Conservation (phyloP, 2,888 invertebrate species). For the Orthosia gracilis region DNA sequence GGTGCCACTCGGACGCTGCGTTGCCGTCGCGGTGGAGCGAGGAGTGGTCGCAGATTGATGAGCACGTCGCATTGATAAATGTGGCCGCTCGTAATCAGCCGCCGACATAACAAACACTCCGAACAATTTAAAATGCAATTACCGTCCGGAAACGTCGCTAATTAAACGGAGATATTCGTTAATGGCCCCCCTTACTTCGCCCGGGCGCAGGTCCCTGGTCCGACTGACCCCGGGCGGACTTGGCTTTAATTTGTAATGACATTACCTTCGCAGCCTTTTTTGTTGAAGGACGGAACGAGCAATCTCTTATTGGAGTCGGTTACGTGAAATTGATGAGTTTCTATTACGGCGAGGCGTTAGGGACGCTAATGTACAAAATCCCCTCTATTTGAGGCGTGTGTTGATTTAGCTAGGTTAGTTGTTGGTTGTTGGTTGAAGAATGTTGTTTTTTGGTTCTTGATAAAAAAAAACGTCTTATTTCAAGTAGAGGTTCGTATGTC, state of each 20-base stretch:
- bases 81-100: conserved; percentile 51
- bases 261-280: conserved; percentile 68
- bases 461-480: neutral
- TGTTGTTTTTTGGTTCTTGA: neutral
- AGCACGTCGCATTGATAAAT: conserved; percentile 54
- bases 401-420: neutral
- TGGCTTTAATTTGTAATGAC: conserved; percentile 69
- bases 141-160: conserved; percentile 79
- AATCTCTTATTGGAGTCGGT: conserved; percentile 65
- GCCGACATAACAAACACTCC: conserved; percentile 65
- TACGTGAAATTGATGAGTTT: conserved; percentile 62
- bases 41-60: conserved; percentile 54
- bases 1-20: neutral
- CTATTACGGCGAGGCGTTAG: conserved; percentile 51
- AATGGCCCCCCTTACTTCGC: conserved; percentile 66
- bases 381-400: neutral
- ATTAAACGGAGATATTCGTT: conserved; percentile 83
- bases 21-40: neutral
- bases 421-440: neutral
- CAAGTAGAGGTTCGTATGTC: neutral
- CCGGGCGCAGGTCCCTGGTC: conserved; percentile 7
- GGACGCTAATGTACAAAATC: conserved; percentile 11
- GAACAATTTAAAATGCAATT: conserved; percentile 84
- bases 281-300: conserved; percentile 61
- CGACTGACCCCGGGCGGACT: conserved; percentile 59